These are phyloP conservation scores for Hydropsyche betteni DNA, from an alignment of 2,888 invertebrate genomes.

Conservation along the genomic window DNA sequence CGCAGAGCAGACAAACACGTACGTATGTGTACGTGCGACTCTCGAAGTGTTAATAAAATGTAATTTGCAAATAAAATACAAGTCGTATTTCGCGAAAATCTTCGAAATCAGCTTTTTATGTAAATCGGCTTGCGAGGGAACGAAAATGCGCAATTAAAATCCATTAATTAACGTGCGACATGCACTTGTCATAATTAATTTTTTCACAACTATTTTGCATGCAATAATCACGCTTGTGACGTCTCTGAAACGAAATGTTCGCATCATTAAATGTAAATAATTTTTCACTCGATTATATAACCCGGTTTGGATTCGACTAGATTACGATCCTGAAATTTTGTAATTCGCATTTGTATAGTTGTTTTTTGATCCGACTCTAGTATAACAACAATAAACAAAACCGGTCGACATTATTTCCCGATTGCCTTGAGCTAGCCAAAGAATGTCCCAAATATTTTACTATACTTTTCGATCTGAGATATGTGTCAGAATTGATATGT, in stretches of 20 bases:
- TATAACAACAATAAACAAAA: conserved; percentile 21
- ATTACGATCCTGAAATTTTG: no score
- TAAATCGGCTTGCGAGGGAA: neutral
- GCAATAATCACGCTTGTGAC: no score
- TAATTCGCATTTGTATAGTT: no score
- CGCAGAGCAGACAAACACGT: neutral
- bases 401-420: conserved; percentile 39
- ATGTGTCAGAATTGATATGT: conserved; percentile 12
- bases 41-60: neutral
- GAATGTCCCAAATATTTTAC: conserved; percentile 28
- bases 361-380: neutral
- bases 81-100: neutral
- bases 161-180: no score
- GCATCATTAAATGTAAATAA: no score
- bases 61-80: conserved; percentile 13
- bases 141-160: no score
- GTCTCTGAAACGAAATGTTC: no score
- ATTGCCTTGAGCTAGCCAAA: conserved; percentile 38
- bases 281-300: no score
- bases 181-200: no score
- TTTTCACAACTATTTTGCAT: no score
- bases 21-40: conserved; percentile 6
- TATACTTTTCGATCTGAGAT: conserved; percentile 15
- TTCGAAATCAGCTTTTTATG: neutral
- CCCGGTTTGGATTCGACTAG: no score